These are phyloP conservation scores for Agonum fuliginosum DNA, from an alignment of 2,888 invertebrate species.

Conservation along the genomic window DNA sequence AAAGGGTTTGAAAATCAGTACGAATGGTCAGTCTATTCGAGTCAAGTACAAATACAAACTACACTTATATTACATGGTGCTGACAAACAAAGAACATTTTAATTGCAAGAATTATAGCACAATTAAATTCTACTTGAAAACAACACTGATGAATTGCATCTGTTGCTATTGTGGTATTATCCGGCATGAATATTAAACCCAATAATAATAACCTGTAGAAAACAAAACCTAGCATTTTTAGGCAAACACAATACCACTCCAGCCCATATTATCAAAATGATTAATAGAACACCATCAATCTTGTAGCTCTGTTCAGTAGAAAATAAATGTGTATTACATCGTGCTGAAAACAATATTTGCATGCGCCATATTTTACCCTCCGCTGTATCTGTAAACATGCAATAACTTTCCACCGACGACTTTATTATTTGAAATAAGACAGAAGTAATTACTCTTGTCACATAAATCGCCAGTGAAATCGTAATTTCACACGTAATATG, in stretches of 20 bases:
- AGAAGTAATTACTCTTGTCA: slow-evolving; percentile 49
- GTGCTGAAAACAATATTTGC: slow-evolving; percentile 43
- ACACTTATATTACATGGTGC: no score
- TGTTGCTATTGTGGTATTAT: not conserved
- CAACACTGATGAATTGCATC: slow-evolving; percentile 22
- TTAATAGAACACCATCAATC: slow-evolving; percentile 35
- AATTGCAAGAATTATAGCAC: no score
- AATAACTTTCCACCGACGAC: slow-evolving; percentile 37
- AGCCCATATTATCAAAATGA: slow-evolving; percentile 30
- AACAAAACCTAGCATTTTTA: slow-evolving; percentile 17
- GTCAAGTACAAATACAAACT: no score
- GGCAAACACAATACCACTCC: slow-evolving; percentile 31
- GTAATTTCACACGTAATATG: slow-evolving; percentile 51
- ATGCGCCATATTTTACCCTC: slow-evolving; percentile 17
- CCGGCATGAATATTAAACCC: slow-evolving; percentile 13
- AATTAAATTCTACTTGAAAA: no score
- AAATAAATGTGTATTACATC: slow-evolving; percentile 36
- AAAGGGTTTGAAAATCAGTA: no score
- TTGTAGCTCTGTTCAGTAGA: not conserved
- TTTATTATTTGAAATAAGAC: slow-evolving; percentile 57
- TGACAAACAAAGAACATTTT: no score
- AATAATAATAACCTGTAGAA: slow-evolving; percentile 23
- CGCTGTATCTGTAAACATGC: slow-evolving; percentile 47
- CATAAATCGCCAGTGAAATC: slow-evolving; percentile 46
- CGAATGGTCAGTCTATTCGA: no score